Evolutionary conservation across 1,140 invertebrate species (phyloP).

Genomic region (Drosophila bipectinata): DNA sequence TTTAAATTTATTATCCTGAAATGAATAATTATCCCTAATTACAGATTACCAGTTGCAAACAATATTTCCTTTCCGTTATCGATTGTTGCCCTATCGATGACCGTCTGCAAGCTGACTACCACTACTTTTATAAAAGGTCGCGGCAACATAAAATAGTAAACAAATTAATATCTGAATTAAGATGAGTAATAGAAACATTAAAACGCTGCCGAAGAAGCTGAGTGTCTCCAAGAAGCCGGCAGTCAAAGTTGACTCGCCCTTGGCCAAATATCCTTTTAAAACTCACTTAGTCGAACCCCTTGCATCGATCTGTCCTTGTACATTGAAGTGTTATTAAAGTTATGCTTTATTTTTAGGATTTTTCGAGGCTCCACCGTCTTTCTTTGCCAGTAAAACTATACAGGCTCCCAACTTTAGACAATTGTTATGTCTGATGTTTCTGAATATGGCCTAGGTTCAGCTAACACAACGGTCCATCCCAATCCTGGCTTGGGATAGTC

Average conservation of each 20-base stretch:
- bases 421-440: too few species aligned
- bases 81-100: background rate
- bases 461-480: too few species aligned
- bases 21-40: too few species aligned
- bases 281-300: background rate
- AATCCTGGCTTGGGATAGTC: too few species aligned
- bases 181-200: slow-evolving; percentile 27
- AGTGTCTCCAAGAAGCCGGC: slow-evolving; percentile 24
- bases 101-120: background rate
- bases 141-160: background rate
- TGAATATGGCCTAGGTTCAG: too few species aligned
- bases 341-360: background rate
- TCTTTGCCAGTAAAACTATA: too few species aligned
- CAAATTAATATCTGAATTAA: background rate
- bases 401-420: too few species aligned
- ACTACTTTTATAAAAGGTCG: background rate
- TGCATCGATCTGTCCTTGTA: background rate
- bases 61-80: background rate
- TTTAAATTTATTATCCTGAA: too few species aligned
- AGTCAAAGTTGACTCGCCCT: slow-evolving; percentile 54
- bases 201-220: slow-evolving; percentile 23
- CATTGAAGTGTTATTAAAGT: background rate
- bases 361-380: background rate
- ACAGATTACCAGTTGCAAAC: too few species aligned
- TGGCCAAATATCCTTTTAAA: slow-evolving; percentile 72